phyloP scores from a whole-genome alignment of 2,113 vertebrate species.

The Lanius ludovicianus region DNA sequence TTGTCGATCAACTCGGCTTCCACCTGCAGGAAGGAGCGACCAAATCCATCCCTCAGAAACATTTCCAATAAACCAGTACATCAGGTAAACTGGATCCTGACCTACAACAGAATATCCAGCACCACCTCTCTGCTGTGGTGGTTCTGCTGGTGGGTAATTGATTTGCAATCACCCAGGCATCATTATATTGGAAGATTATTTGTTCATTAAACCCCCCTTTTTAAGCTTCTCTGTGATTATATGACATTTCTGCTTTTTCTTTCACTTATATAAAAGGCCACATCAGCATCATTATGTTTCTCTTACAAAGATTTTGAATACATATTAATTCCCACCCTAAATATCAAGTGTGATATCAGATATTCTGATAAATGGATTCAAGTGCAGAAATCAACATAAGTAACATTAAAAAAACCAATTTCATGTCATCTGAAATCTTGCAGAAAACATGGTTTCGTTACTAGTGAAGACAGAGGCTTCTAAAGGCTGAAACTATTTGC shows the following conservation, averaged over 20 bases:
- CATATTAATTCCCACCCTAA: background rate
- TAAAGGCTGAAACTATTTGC: background rate
- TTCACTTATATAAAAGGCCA: background rate
- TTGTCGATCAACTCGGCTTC: constrained; percentile 96
- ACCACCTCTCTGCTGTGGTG: background rate
- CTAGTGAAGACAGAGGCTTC: background rate
- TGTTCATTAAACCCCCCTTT: background rate
- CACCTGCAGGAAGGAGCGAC: constrained; percentile 78
- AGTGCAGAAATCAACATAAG: background rate
- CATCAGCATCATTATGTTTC: background rate
- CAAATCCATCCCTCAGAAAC: background rate
- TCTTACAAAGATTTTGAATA: background rate
- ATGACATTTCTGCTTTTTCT: background rate
- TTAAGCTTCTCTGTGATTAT: background rate
- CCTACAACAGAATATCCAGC: background rate
- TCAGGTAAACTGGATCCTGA: background rate
- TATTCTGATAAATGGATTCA: background rate
- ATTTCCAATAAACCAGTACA: background rate
- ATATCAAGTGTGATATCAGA: background rate
- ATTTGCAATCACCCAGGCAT: background rate
- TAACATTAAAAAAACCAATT: background rate
- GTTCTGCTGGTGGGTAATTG: background rate
- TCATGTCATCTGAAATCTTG: background rate
- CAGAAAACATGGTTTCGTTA: background rate
- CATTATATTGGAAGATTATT: background rate